phyloP scores from a whole-genome alignment of 2,113 vertebrate genomes.

The Ophthalmolycus amberensis region DNA sequence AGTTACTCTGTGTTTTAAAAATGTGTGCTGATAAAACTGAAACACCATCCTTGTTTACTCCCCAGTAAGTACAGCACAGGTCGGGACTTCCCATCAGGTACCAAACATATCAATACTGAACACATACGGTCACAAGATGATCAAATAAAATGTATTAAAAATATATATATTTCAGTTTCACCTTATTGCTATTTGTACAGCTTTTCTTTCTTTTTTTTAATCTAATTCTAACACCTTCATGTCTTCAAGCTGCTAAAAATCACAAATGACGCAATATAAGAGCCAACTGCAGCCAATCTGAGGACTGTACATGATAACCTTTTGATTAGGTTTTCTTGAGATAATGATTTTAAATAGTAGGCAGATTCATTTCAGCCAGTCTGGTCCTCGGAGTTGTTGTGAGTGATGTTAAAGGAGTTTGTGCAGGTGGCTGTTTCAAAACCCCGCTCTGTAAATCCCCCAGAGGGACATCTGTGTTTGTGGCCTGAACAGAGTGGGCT shows the following conservation, averaged over 20 bases:
- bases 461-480: slow-evolving; percentile 31
- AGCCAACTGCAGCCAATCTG: too few relatives aligned
- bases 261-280: too few relatives aligned
- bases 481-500: slow-evolving; percentile 18
- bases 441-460: slow-evolving; percentile 48
- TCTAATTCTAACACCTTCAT: not conserved
- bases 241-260: too few relatives aligned
- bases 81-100: not conserved
- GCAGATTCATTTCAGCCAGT: not conserved
- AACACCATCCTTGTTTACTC: not conserved
- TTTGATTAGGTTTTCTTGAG: not conserved
- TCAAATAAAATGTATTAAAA: not conserved
- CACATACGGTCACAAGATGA: not conserved
- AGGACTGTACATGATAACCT: not conserved
- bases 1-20: not conserved
- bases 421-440: slow-evolving; percentile 1
- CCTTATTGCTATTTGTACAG: not conserved
- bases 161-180: not conserved
- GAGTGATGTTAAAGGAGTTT: not conserved
- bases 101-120: not conserved
- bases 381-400: not conserved
- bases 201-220: not conserved
- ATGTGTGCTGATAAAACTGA: too few relatives aligned
- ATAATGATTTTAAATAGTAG: not conserved
- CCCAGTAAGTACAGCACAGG: too few relatives aligned